Evolutionary conservation across 2,797 vertebrate species (phyloP).

Genomic region (Scolopax rusticola): DNA sequence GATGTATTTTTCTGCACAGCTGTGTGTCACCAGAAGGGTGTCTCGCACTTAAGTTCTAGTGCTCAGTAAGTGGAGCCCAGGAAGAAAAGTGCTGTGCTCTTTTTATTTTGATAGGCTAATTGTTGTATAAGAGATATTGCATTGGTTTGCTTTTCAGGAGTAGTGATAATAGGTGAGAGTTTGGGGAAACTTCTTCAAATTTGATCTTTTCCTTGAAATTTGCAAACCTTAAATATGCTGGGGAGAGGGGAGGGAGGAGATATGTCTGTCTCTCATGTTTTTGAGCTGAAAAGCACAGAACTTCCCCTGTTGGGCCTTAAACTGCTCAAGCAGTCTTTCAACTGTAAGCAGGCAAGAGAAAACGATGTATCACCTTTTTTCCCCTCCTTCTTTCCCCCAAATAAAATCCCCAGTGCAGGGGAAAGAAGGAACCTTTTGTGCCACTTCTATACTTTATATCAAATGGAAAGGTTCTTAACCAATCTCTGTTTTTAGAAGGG

Average conservation of each 20-base stretch:
- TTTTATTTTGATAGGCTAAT: not conserved
- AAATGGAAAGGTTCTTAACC: not conserved
- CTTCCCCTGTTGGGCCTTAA: not conserved
- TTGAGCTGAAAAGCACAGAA: not conserved
- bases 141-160: not conserved
- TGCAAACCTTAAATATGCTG: not conserved
- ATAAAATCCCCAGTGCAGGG: not conserved
- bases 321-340: not conserved
- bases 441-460: not conserved
- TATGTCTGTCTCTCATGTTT: not conserved
- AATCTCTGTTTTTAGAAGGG: not conserved
- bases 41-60: not conserved
- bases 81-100: not conserved
- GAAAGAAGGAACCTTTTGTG: not conserved
- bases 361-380: not conserved
- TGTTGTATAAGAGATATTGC: not conserved
- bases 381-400: not conserved
- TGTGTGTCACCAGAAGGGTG: not conserved
- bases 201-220: not conserved
- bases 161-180: not conserved
- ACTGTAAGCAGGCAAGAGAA: not conserved
- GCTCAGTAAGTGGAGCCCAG: not conserved
- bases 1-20: not conserved
- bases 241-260: fast-evolving
- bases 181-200: not conserved